Conservation (phyloP, 2,888 invertebrate genomes). For the Lysandra coridon region DNA sequence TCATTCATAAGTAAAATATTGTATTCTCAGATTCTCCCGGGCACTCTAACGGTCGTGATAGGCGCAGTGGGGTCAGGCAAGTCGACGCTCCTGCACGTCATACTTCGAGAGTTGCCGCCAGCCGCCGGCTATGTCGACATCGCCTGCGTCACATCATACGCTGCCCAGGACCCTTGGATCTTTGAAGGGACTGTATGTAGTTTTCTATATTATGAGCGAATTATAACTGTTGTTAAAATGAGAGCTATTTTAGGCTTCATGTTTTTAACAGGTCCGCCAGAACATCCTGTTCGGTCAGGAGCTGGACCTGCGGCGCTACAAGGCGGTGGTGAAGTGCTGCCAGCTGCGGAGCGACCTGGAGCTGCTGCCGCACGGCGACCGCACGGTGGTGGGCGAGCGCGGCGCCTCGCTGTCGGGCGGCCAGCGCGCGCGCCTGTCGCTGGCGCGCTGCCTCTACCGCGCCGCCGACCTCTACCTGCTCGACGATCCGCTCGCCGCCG, state of each 20-base stretch:
- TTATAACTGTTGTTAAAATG: too few relatives aligned
- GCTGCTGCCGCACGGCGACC: constrained; percentile 83
- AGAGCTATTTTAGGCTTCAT: too few relatives aligned
- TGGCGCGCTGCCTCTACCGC: constrained; percentile 80
- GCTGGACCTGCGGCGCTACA: constrained; percentile 77
- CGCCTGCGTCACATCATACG: constrained; percentile 79
- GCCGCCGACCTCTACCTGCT: constrained; percentile 83
- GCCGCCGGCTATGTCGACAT: constrained; percentile 78
- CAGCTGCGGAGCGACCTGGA: constrained; percentile 79
- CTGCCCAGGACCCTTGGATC: constrained; percentile 86
- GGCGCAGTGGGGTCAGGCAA: constrained; percentile 89
- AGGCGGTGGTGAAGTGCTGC: constrained; percentile 79
- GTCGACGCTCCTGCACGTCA: constrained; percentile 85
- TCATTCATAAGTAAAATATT: too few relatives aligned
- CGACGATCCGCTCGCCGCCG: constrained; percentile 82
- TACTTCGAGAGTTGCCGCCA: constrained; percentile 86
- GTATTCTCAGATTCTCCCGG: constrained; percentile 60
- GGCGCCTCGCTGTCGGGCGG: constrained; percentile 85
- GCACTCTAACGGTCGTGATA: constrained; percentile 82
- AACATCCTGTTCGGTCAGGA: constrained; percentile 88
- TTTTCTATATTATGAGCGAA: not conserved
- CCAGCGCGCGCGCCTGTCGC: constrained; percentile 82
- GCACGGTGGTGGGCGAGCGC: constrained; percentile 84
- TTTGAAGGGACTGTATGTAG: constrained; percentile 72
- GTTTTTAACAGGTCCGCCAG: constrained; percentile 79